These are phyloP conservation scores for Phrixothrix hirtus DNA, from an alignment of 2,888 invertebrate species.

Conservation along the genomic window DNA sequence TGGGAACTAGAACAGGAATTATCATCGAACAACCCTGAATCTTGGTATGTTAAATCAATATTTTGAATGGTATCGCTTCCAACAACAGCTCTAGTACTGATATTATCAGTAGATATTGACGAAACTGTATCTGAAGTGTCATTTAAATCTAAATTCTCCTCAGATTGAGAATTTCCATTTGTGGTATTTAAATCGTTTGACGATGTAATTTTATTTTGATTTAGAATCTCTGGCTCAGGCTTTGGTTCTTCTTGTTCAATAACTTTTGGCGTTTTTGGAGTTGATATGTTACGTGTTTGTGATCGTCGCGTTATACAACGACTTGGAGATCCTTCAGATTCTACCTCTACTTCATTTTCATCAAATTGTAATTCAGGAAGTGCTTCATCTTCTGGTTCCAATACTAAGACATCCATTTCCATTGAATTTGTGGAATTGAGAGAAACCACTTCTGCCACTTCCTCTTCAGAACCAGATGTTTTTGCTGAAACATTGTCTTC, in stretches of 20 bases:
- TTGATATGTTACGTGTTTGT: conserved; percentile 50
- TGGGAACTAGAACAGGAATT: conserved; percentile 40
- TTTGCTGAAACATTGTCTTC: neutral
- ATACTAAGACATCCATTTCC: conserved; percentile 1
- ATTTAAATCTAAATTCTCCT: conserved; percentile 18
- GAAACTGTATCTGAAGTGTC: conserved; percentile 21
- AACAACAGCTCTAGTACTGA: conserved; percentile 45
- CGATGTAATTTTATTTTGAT: conserved; percentile 2
- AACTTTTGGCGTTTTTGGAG: conserved; percentile 52
- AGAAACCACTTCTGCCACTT: neutral
- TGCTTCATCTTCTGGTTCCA: conserved; percentile 33
- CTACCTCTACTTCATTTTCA: conserved; percentile 47
- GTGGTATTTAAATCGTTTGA: conserved; percentile 14
- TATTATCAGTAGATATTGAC: conserved; percentile 33
- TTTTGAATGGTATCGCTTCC: conserved; percentile 47
- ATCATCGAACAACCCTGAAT: conserved; percentile 23
- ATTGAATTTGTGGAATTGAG: neutral
- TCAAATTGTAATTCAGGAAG: conserved; percentile 50
- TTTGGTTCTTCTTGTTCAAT: conserved; percentile 29
- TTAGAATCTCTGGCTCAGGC: conserved; percentile 2
- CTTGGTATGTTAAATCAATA: conserved; percentile 39
- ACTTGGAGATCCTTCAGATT: conserved; percentile 47
- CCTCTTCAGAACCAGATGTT: neutral
- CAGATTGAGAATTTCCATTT: conserved; percentile 6
- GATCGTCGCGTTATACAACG: conserved; percentile 52